Conservation (phyloP, 2,113 vertebrate species). For the Microcebus jonahi region DNA sequence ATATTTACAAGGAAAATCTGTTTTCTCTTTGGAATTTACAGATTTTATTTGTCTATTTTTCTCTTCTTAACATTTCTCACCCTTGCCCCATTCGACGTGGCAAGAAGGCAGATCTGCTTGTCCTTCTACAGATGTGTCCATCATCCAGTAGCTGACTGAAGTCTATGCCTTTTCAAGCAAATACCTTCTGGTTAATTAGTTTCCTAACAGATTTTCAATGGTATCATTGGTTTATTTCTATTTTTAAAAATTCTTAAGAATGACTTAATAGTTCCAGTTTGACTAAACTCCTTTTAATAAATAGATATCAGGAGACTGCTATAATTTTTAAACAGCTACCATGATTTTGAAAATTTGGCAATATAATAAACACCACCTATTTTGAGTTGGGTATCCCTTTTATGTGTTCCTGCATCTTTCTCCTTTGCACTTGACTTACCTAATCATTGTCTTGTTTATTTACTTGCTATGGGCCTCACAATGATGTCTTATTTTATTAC, state of each 20-base stretch:
- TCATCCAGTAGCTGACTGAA: not conserved
- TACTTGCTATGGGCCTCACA: not conserved
- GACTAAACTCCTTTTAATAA: not conserved
- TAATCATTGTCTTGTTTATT: not conserved
- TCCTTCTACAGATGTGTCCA: not conserved
- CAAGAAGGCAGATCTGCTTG: not conserved
- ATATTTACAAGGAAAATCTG: slow-evolving; percentile 56
- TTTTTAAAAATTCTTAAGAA: not conserved
- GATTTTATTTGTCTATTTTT: slow-evolving; percentile 77
- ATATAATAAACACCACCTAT: not conserved
- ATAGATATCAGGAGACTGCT: not conserved
- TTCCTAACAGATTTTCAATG: not conserved
- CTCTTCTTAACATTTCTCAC: slow-evolving; percentile 41
- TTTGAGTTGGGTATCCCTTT: not conserved
- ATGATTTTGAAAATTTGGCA: not conserved
- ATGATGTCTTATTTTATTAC: not conserved
- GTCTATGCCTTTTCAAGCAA: not conserved
- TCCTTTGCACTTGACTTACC: not conserved
- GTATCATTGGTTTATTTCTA: not conserved
- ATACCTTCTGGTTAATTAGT: not conserved
- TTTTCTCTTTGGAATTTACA: slow-evolving; percentile 70
- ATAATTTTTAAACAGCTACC: not conserved
- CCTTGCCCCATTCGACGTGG: slow-evolving; percentile 18
- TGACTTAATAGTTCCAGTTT: not conserved
- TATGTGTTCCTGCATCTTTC: not conserved